Base-by-base conservation (phyloP, 30 jellyfish, hydroid and myxozoan genomes). In the Catostylus mosaicus region DNA sequence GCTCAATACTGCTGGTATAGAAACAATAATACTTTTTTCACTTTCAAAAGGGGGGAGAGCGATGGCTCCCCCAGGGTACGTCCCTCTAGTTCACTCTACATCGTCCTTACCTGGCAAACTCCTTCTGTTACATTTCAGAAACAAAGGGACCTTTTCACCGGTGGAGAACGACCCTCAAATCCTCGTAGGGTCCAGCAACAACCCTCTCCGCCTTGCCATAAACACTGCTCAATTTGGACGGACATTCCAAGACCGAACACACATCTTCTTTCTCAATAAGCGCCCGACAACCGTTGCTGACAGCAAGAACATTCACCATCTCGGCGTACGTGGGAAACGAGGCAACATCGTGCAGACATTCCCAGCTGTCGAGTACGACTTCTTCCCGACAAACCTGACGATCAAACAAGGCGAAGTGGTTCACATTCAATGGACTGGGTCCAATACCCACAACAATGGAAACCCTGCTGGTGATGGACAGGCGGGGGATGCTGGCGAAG, bases 281-380 rank as follows among this genome's bases (percentile, higher is more conserved):
- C 83, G 98, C 54, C 96, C 96, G 16, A 56, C 62, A 18, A 6
- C 86, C 22, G 63, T 66, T 37, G 65, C 40, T n/a, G 82, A 85
- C 11, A 52, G 77, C 16, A 73, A 74, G 78, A 74, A 77, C 30
- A 80, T 88, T 27, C 93, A 80, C 37, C 84, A 88, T 52, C 57
- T 88, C 69, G 69, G 81, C 38, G 97, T 88, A 37, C 89, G 97
- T 16, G 97, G 97, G 46, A 88, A 88, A 46, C 91, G 97, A 46
- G 97, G 97, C 56, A 88, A 88, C 62, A 88, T 88, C 63, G 97
- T 88, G 45, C 97, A 87, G 83, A 69, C 84, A 9, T 94, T 51
- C 48, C 99, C 99, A 1, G 99, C 99, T 12, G 97, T 94, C n/a
- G 99, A 94, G 75, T 94, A 94, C 66, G 99, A 94, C 65, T 94